Percentiles rank a stretch among this genome's conserved stretches.
phyloP scores from a whole-genome alignment of 2,888 invertebrate species.

The Ptilodon capucinus region DNA sequence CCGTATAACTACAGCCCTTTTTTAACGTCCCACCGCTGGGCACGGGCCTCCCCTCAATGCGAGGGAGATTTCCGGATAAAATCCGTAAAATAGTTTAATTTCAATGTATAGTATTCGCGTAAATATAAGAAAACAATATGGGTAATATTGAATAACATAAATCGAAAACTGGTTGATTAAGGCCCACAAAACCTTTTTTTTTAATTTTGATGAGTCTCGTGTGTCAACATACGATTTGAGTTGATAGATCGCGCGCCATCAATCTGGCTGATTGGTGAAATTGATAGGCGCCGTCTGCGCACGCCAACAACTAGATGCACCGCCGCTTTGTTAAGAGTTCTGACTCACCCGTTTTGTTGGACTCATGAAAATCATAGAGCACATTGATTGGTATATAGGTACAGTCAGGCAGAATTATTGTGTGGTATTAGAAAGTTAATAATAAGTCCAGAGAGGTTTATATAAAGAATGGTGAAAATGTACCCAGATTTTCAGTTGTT shows the following conservation, averaged over 20 bases:
- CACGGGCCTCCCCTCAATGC: no score
- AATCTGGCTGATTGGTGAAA: slow-evolving; percentile 69
- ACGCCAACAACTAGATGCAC: slow-evolving; percentile 39
- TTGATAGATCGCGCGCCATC: slow-evolving; percentile 58
- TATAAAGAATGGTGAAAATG: no score
- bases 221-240: slow-evolving; percentile 31
- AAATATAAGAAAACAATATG: no score
- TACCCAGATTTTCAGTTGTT: no score
- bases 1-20: no score
- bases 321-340: slow-evolving; percentile 14
- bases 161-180: slow-evolving; percentile 23
- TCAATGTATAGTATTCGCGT: no score
- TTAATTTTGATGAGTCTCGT: slow-evolving; percentile 36
- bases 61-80: no score
- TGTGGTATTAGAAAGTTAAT: no score
- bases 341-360: slow-evolving; percentile 28
- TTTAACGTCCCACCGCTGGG: no score
- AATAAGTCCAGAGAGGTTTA: no score
- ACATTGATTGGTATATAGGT: slow-evolving; percentile 14
- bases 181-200: slow-evolving; percentile 29
- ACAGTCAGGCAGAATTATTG: not conserved
- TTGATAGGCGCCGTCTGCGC: slow-evolving; percentile 72
- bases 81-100: no score
- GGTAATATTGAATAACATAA: not conserved
- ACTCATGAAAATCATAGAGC: slow-evolving; percentile 28